Conservation (phyloP, 1,140 invertebrate genomes). For the Orius insidiosus region DNA sequence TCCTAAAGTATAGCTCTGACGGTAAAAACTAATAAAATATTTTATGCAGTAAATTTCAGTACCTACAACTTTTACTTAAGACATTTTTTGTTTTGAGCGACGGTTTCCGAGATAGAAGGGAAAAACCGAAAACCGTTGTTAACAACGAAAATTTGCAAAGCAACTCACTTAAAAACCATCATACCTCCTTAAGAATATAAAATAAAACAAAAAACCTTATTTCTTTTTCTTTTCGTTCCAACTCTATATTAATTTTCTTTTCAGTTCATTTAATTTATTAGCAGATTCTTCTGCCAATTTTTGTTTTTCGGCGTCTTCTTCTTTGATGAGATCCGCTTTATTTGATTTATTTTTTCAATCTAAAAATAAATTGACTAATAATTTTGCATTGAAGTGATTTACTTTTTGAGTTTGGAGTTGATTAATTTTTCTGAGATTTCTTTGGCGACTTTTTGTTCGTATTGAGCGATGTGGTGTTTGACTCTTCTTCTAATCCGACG, state of each 20-base stretch:
- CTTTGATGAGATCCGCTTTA: neutral
- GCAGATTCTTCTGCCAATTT: constrained; percentile 13
- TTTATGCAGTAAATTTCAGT: too few relatives aligned
- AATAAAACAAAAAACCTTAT: constrained; percentile 13
- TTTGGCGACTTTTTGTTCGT: neutral
- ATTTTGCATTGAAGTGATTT: too few relatives aligned
- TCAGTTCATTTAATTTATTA: constrained; percentile 14
- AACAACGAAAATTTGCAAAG: too few relatives aligned
- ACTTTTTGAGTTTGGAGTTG: constrained; percentile 8
- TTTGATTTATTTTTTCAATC: constrained; percentile 1
- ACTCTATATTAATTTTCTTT: constrained; percentile 13
- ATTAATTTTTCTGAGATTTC: constrained; percentile 12
- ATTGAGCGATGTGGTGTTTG: neutral
- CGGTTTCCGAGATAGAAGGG: too few relatives aligned
- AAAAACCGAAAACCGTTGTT: too few relatives aligned
- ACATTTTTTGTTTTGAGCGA: too few relatives aligned
- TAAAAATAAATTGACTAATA: too few relatives aligned
- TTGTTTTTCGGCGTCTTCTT: constrained; percentile 5
- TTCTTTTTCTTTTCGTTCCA: constrained; percentile 13
- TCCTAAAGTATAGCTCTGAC: too few relatives aligned
- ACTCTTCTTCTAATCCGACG: neutral
- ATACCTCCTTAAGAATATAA: too few relatives aligned
- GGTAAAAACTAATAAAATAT: too few relatives aligned
- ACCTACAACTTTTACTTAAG: too few relatives aligned
- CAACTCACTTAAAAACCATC: too few relatives aligned